Evolutionary conservation across 2,888 invertebrate species (phyloP).

Genomic region (Zaprionus bogoriensis): DNA sequence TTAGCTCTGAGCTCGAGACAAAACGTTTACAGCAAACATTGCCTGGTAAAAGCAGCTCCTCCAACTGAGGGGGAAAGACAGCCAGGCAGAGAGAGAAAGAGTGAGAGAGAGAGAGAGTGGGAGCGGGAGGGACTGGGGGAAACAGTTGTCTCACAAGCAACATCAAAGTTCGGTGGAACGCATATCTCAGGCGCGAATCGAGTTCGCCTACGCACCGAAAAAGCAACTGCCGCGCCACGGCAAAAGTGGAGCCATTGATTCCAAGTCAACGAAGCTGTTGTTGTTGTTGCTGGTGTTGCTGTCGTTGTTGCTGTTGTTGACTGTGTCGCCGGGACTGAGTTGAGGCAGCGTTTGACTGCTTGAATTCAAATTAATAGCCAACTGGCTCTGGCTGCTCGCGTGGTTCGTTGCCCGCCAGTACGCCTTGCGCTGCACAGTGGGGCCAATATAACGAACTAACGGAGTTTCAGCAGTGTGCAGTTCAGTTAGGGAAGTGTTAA

Average conservation of each 20-base stretch:
- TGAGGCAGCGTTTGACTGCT: constrained; percentile 72
- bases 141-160: constrained; percentile 58
- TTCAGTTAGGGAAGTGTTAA: too few relatives aligned
- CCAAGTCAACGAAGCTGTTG: constrained; percentile 57
- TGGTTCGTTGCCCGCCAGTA: constrained; percentile 57
- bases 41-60: constrained; percentile 51
- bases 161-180: constrained; percentile 78
- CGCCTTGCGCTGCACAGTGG: constrained; percentile 26
- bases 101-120: constrained; percentile 5
- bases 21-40: constrained; percentile 66
- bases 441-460: not conserved
- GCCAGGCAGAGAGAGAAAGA: constrained; percentile 21
- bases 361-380: constrained; percentile 81
- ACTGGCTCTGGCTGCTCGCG: constrained; percentile 45
- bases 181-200: constrained; percentile 75
- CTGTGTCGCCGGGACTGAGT: constrained; percentile 50
- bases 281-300: constrained; percentile 20
- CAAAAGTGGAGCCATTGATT: constrained; percentile 77
- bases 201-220: constrained; percentile 75
- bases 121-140: not conserved
- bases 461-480: not conserved
- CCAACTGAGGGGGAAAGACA: constrained; percentile 12
- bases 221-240: constrained; percentile 58
- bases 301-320: constrained; percentile 33
- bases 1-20: constrained; percentile 55